Conservation (phyloP, 2,888 invertebrate genomes). For the Ophioninae sp. region DNA sequence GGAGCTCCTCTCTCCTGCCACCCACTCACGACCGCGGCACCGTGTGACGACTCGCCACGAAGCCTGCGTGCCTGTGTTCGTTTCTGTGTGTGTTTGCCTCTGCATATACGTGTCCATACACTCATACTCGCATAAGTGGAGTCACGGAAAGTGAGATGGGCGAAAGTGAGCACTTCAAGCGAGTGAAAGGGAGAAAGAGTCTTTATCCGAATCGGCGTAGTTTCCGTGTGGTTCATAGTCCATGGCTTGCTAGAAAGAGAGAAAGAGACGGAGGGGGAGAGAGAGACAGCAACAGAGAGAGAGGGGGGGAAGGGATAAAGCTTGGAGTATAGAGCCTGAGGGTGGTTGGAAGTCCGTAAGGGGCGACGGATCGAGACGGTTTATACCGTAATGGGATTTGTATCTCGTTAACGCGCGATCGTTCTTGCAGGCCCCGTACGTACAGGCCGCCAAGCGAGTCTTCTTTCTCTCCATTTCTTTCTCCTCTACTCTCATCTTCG, state of each 20-base stretch:
- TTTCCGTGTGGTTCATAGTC: conserved; percentile 76
- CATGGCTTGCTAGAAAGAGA: conserved; percentile 53
- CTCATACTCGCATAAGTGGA: conserved; percentile 22
- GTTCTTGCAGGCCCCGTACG: conserved; percentile 76
- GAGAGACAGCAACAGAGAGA: conserved; percentile 37
- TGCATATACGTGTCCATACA: not conserved
- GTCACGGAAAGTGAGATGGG: conserved; percentile 46
- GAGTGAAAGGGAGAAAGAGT: conserved; percentile 61
- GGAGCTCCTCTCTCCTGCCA: conserved; percentile 54
- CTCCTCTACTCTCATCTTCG: conserved; percentile 43
- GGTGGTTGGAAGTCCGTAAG: conserved; percentile 77
- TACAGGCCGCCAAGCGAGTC: conserved; percentile 72
- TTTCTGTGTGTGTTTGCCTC: conserved; percentile 14
- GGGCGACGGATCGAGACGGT: conserved; percentile 80
- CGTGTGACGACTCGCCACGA: conserved; percentile 50
- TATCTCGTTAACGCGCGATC: conserved; percentile 81
- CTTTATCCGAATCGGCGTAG: conserved; percentile 79
- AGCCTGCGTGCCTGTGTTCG: conserved; percentile 33
- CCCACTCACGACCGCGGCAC: conserved; percentile 62
- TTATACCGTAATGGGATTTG: conserved; percentile 81
- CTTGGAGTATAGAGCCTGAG: conserved; percentile 51
- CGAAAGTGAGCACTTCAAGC: conserved; percentile 64
- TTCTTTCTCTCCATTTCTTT: conserved; percentile 46
- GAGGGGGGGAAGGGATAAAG: conserved; percentile 37
- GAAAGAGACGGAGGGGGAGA: conserved; percentile 41